These are phyloP conservation scores for Pristiophorus japonicus DNA, from an alignment of 2,113 vertebrate genomes.

Conservation along the genomic window DNA sequence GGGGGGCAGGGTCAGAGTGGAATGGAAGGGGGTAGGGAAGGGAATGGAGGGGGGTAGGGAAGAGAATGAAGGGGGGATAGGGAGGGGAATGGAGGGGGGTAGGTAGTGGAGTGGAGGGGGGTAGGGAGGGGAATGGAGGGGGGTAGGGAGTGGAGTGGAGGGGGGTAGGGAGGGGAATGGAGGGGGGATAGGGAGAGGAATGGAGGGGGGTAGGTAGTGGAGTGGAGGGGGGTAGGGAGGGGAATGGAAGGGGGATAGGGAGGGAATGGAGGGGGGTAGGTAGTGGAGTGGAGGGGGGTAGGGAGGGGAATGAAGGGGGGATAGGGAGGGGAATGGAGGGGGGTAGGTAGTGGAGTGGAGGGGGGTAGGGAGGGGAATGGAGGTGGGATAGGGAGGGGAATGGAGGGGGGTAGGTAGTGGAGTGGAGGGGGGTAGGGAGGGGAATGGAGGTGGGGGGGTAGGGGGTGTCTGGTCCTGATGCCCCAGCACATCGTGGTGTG, in stretches of 20 bases:
- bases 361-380: neutral
- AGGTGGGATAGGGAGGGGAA: neutral
- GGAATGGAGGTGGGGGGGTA: neutral
- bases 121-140: neutral
- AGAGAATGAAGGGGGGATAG: too few relatives aligned
- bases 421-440: neutral
- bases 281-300: neutral
- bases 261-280: neutral
- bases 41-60: neutral
- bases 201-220: neutral
- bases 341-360: neutral
- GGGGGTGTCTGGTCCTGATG: neutral
- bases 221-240: neutral
- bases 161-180: too few relatives aligned
- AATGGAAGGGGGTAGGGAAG: too few relatives aligned
- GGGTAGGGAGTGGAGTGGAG: neutral
- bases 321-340: neutral
- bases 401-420: neutral
- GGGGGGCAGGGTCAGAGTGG: neutral
- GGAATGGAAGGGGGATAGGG: neutral
- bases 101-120: neutral
- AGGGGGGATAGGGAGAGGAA: neutral
- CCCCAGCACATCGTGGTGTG: neutral
- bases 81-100: neutral
- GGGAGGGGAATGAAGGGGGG: too few relatives aligned